phyloP scores from a whole-genome alignment of 2,888 invertebrate genomes.

The Allacma fusca region DNA sequence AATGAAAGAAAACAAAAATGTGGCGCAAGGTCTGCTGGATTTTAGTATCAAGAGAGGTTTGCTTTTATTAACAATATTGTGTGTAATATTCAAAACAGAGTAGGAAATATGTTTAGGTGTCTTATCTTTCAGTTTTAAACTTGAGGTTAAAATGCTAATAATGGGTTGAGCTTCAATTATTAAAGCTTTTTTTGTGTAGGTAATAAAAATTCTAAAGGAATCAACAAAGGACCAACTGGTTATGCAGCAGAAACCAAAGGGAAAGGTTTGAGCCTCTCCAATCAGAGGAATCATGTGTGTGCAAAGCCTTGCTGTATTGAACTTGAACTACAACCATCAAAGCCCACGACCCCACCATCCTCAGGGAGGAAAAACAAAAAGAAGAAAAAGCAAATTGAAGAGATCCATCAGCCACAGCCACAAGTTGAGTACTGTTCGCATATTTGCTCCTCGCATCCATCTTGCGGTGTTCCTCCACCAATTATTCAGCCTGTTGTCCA shows the following conservation, averaged over 20 bases:
- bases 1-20: slow-evolving; percentile 22
- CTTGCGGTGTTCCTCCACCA: neutral
- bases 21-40: neutral
- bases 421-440: neutral
- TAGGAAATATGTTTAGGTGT: neutral
- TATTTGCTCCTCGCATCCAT: neutral
- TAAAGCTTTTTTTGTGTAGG: slow-evolving; percentile 1
- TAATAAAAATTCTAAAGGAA: neutral
- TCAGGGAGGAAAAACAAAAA: neutral
- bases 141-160: too few species aligned
- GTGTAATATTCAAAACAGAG: too few species aligned
- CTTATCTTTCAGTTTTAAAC: too few species aligned
- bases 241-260: neutral
- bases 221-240: neutral
- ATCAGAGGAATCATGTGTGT: neutral
- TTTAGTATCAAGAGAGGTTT: neutral
- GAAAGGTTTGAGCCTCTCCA: slow-evolving; percentile 2
- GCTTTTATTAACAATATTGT: too few species aligned
- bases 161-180: too few species aligned
- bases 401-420: neutral
- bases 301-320: neutral
- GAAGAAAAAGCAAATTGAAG: neutral
- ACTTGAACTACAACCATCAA: neutral
- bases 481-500: neutral
- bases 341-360: neutral